Percentiles rank a stretch among this genome's conserved stretches.
Conservation (phyloP, 2,113 vertebrate genomes). For the Zosterops lateralis region DNA sequence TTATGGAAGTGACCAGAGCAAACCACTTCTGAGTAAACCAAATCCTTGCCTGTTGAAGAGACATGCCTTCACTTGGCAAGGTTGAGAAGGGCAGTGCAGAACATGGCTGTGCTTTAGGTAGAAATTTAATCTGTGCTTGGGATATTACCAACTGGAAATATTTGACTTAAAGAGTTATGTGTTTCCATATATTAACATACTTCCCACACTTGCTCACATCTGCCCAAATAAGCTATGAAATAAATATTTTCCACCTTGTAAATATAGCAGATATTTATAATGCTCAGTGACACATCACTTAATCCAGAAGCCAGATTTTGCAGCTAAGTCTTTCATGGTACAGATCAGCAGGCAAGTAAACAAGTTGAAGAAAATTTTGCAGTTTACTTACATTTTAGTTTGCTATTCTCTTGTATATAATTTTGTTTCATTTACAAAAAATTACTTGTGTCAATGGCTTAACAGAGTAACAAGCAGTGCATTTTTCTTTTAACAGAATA, state of each 20-base stretch:
- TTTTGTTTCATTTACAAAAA: not conserved
- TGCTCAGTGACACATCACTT: slow-evolving; percentile 35
- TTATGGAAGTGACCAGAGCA: slow-evolving; percentile 19
- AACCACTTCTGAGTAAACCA: not conserved
- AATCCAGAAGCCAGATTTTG: slow-evolving; percentile 50
- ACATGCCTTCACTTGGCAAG: not conserved
- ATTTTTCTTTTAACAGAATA: not conserved
- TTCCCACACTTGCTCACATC: slow-evolving; percentile 58
- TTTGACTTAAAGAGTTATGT: slow-evolving; percentile 49
- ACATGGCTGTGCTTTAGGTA: slow-evolving; percentile 26
- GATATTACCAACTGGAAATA: slow-evolving; percentile 65
- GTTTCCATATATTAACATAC: slow-evolving; percentile 64
- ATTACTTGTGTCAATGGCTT: not conserved
- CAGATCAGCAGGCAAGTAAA: slow-evolving; percentile 18
- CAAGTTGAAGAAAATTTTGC: not conserved
- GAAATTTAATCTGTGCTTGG: slow-evolving; percentile 56
- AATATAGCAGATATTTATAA: slow-evolving; percentile 62
- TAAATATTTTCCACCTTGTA: slow-evolving; percentile 68
- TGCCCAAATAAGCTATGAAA: slow-evolving; percentile 66
- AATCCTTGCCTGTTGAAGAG: not conserved
- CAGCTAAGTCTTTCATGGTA: slow-evolving; percentile 27
- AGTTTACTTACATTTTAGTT: slow-evolving; percentile 2
- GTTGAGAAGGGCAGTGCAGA: slow-evolving; percentile 21
- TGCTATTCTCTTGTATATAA: not conserved
- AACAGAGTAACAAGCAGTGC: not conserved